Percentiles rank a stretch among this genome's conserved stretches.
These are phyloP conservation scores for Charanyca ferruginea DNA, from an alignment of 2,888 invertebrate genomes.

Conservation along the genomic window DNA sequence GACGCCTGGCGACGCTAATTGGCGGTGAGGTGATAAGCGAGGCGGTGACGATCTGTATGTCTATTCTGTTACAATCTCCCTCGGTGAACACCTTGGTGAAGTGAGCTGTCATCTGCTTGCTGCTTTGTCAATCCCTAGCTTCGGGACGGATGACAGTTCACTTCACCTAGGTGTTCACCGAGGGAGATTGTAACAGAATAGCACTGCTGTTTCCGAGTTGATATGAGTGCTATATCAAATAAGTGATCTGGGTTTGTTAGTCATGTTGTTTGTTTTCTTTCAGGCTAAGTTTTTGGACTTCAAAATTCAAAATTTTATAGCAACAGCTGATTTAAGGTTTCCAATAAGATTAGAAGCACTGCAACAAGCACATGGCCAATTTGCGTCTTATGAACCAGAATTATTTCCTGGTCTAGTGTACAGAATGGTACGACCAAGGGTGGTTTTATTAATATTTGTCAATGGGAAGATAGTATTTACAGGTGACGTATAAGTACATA, in stretches of 20 bases:
- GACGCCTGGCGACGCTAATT: too few relatives aligned
- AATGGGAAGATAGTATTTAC: conserved; percentile 99
- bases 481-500: conserved; percentile 76
- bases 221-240: conserved; percentile 2
- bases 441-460: conserved; percentile 99
- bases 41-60: too few relatives aligned
- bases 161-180: too few relatives aligned
- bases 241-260: background rate
- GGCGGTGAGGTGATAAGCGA: too few relatives aligned
- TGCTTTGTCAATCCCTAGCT: too few relatives aligned
- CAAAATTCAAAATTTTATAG: conserved; percentile 95
- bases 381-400: conserved; percentile 98
- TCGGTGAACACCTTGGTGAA: too few relatives aligned
- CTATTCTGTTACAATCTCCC: too few relatives aligned
- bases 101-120: too few relatives aligned
- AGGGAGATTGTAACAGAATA: too few relatives aligned
- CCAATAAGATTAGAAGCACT: conserved; percentile 94
- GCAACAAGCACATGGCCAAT: conserved; percentile 94
- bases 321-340: conserved; percentile 94
- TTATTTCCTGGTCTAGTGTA: conserved; percentile 99
- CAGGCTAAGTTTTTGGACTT: conserved; percentile 94
- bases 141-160: too few relatives aligned
- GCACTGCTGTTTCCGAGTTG: too few relatives aligned
- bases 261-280: conserved; percentile 59
- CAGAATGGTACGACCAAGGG: conserved; percentile 98